Percentiles rank a stretch among this genome's conserved stretches.
Conservation (phyloP, 2,797 vertebrate species). For the Hozukius guyotensis region DNA sequence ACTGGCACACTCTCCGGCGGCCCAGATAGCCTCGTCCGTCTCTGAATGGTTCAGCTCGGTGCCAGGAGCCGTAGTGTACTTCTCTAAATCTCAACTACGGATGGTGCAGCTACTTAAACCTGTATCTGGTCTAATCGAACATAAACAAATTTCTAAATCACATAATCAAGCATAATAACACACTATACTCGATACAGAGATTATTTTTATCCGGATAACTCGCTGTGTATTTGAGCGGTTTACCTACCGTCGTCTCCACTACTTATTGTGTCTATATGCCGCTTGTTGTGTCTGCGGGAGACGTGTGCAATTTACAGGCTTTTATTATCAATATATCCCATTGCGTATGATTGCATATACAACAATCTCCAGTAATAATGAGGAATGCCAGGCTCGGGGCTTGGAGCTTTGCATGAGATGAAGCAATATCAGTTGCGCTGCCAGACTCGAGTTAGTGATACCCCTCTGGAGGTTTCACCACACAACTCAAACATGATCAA, state of each 20-base stretch:
- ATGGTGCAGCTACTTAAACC: constrained; percentile 34
- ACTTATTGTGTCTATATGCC: background rate
- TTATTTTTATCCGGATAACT: constrained; percentile 10
- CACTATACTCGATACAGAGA: background rate
- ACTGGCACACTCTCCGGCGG: constrained; percentile 64
- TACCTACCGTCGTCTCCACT: background rate
- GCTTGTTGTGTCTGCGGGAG: constrained; percentile 19
- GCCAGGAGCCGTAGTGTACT: constrained; percentile 64
- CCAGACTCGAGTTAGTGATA: constrained; percentile 67
- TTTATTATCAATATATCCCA: constrained; percentile 27
- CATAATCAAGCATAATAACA: constrained; percentile 32
- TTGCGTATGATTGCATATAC: constrained; percentile 36
- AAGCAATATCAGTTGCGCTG: constrained; percentile 49
- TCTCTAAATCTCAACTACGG: constrained; percentile 39
- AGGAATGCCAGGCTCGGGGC: constrained; percentile 38
- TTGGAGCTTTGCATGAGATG: constrained; percentile 40
- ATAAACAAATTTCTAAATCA: constrained; percentile 50
- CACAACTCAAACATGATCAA: constrained; percentile 74
- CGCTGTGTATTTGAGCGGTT: background rate
- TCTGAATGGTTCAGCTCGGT: constrained; percentile 56
- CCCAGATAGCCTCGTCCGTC: constrained; percentile 44
- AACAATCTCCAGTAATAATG: constrained; percentile 36
- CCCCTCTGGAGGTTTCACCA: constrained; percentile 66
- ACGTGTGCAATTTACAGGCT: constrained; percentile 2
- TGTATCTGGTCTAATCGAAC: constrained; percentile 36